These are phyloP conservation scores for Crocallis elinguaria DNA, from an alignment of 2,888 invertebrate genomes.

Conservation along the genomic window DNA sequence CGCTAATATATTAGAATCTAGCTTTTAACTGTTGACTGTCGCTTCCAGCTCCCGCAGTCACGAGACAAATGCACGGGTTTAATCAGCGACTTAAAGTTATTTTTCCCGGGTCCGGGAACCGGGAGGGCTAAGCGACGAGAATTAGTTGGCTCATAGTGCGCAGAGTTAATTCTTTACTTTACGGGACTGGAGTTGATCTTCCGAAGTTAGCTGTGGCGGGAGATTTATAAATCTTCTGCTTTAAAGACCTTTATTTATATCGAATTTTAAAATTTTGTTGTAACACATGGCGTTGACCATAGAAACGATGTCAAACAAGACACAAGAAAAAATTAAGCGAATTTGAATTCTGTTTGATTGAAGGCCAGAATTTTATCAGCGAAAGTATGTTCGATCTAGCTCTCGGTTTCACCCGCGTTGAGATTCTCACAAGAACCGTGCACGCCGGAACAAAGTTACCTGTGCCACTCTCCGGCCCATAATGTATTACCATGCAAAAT, in stretches of 20 bases:
- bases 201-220: neutral
- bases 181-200: slow-evolving; percentile 26
- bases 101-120: slow-evolving; percentile 32
- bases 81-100: slow-evolving; percentile 44
- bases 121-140: slow-evolving; percentile 33
- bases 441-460: too few relatives aligned
- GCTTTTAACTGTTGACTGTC: slow-evolving; percentile 31
- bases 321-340: too few relatives aligned
- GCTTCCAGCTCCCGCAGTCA: slow-evolving; percentile 17
- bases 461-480: too few relatives aligned
- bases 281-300: too few relatives aligned
- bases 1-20: slow-evolving; percentile 26
- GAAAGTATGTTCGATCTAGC: too few relatives aligned
- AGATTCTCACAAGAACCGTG: too few relatives aligned
- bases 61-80: slow-evolving; percentile 40
- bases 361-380: too few relatives aligned
- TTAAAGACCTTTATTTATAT: slow-evolving; percentile 10
- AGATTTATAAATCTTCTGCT: too few relatives aligned
- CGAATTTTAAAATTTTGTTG: neutral
- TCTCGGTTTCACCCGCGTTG: too few relatives aligned
- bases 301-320: too few relatives aligned
- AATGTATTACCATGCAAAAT: too few relatives aligned
- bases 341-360: too few relatives aligned
- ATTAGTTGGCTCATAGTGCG: slow-evolving; percentile 33
- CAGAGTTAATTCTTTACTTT: slow-evolving; percentile 34